Evolutionary conservation across 2,797 vertebrate species (phyloP).

Genomic region (Dendrocincla tyrannina): DNA sequence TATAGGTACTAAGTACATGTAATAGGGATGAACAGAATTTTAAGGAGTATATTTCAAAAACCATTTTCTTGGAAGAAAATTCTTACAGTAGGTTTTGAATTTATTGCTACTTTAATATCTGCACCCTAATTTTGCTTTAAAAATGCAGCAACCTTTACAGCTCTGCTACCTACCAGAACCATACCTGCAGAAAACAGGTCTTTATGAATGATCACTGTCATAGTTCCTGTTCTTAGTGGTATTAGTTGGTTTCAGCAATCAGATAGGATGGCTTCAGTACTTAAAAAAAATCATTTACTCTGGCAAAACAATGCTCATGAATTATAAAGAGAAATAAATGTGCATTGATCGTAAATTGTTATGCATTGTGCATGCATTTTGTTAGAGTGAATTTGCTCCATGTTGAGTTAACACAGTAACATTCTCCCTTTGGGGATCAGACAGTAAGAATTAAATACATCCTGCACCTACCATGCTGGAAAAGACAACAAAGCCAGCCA

Average conservation of each 20-base stretch:
- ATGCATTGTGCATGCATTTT: neutral
- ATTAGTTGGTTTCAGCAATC: neutral
- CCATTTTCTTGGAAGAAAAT: neutral
- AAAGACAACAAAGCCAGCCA: neutral
- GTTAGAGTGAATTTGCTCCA: neutral
- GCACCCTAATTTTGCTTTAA: neutral
- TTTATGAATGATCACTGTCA: neutral
- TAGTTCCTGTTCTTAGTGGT: neutral
- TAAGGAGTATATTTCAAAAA: neutral
- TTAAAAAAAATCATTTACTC: neutral
- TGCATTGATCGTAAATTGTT: neutral
- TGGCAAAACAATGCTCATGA: neutral
- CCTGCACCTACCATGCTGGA: neutral
- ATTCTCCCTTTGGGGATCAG: neutral
- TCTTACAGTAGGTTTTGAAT: neutral
- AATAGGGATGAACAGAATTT: neutral
- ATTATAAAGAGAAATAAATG: slow-evolving; percentile 10
- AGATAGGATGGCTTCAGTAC: slow-evolving; percentile 1
- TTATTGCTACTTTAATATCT: neutral
- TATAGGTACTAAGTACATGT: neutral
- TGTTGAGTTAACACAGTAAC: neutral
- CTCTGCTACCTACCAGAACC: neutral
- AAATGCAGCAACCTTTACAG: neutral
- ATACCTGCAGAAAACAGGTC: neutral
- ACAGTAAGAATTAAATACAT: neutral